phyloP scores from a whole-genome alignment of 2,797 vertebrate species.

The Podargus strigoides region DNA sequence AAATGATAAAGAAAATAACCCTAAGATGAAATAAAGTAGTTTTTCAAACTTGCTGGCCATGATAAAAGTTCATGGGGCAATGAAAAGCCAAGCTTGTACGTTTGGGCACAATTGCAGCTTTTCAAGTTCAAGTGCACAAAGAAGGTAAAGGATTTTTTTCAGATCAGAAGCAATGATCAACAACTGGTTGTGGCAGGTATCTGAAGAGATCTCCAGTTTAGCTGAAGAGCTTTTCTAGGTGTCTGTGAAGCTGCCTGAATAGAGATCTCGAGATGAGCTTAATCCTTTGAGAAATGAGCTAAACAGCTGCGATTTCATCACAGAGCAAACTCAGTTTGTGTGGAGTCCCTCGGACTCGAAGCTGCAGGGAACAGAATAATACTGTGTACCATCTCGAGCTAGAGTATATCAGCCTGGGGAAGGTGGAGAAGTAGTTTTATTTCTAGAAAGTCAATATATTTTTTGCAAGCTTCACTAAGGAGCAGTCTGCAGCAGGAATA shows the following conservation, averaged over 20 bases:
- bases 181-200: not conserved
- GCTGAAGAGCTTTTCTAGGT: not conserved
- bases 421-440: not conserved
- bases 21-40: not conserved
- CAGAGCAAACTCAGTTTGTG: not conserved
- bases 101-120: not conserved
- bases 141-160: not conserved
- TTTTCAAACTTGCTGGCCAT: constrained; percentile 63
- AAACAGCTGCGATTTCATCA: constrained; percentile 34
- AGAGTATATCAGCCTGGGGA: not conserved
- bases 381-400: not conserved
- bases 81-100: constrained; percentile 41
- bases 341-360: not conserved
- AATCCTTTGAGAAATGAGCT: constrained; percentile 60
- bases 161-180: not conserved
- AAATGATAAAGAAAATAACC: constrained; percentile 9
- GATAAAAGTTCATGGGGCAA: not conserved
- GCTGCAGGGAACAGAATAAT: constrained; percentile 5
- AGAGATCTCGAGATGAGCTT: not conserved
- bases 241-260: not conserved
- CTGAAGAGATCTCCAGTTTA: not conserved
- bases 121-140: not conserved
- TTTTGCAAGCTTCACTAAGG: not conserved
- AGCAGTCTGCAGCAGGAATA: not conserved
- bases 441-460: not conserved